Evolutionary conservation across 1,140 invertebrate species (phyloP).

Genomic region (Mylabris phalerata): DNA sequence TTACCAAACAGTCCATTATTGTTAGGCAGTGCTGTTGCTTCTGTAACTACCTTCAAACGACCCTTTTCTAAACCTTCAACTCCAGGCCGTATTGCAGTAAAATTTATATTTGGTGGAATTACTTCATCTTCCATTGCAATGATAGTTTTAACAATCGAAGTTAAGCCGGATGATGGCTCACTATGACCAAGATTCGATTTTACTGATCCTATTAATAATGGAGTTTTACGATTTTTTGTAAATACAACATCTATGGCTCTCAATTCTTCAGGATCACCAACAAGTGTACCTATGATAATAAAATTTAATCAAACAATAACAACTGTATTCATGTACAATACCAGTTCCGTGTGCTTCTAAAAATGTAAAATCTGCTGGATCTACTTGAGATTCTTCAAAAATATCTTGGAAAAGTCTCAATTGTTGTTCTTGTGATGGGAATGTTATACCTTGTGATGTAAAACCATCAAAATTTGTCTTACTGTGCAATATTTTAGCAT

Average conservation of each 20-base stretch:
- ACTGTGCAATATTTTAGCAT: slow-evolving; percentile 50
- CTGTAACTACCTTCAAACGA: slow-evolving; percentile 52
- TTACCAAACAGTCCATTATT: slow-evolving; percentile 47
- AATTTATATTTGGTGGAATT: too few species aligned
- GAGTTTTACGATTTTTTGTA: slow-evolving; percentile 57
- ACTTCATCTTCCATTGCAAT: slow-evolving; percentile 55
- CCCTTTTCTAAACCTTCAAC: slow-evolving; percentile 67
- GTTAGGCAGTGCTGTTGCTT: slow-evolving; percentile 53
- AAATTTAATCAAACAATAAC: too few species aligned
- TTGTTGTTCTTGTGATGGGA: slow-evolving; percentile 80
- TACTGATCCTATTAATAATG: slow-evolving; percentile 79
- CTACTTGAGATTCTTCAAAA: slow-evolving; percentile 75
- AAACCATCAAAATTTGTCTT: slow-evolving; percentile 79
- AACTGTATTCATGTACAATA: slow-evolving; percentile 14
- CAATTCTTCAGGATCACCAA: slow-evolving; percentile 84
- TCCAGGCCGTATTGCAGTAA: slow-evolving; percentile 52
- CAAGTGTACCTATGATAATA: slow-evolving; percentile 45
- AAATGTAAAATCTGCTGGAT: slow-evolving; percentile 65
- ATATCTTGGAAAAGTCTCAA: slow-evolving; percentile 71
- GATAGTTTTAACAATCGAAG: slow-evolving; percentile 73
- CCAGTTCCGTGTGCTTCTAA: slow-evolving; percentile 91
- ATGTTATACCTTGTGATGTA: slow-evolving; percentile 76
- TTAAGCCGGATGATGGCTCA: slow-evolving; percentile 83
- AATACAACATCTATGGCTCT: slow-evolving; percentile 78
- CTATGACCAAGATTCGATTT: slow-evolving; percentile 93